phyloP scores from a whole-genome alignment of 92 coral and sea anemone genomes.

The Epizoanthus rinbou region DNA sequence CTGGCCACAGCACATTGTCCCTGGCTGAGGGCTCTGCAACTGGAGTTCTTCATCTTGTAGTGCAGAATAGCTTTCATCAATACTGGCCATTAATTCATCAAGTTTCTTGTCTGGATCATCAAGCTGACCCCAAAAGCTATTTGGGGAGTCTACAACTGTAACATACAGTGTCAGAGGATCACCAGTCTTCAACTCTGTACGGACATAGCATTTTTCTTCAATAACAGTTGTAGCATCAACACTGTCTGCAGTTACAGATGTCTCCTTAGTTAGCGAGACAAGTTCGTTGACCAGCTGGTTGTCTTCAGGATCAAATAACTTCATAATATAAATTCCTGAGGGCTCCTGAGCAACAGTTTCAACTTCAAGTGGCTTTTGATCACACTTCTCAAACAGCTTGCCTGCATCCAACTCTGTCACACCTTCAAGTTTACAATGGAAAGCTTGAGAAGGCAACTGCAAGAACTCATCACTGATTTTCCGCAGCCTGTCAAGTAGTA shows the following conservation, averaged over 20 bases:
- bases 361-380: slow-evolving; percentile 70
- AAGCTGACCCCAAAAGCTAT: slow-evolving; percentile 69
- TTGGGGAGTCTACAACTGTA: slow-evolving; percentile 60
- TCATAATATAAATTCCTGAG: slow-evolving; percentile 49
- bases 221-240: not conserved
- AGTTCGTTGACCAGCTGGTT: slow-evolving; percentile 39
- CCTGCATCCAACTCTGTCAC: slow-evolving; percentile 40
- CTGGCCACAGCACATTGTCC: slow-evolving; percentile 76
- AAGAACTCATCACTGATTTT: slow-evolving; percentile 58
- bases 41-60: slow-evolving; percentile 60
- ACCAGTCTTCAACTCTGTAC: slow-evolving; percentile 37
- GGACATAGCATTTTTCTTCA: slow-evolving; percentile 34
- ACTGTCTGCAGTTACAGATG: not conserved
- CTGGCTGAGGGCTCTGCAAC: slow-evolving; percentile 45
- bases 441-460: slow-evolving; percentile 72
- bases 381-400: slow-evolving; percentile 59
- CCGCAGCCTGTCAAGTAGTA: slow-evolving; percentile 62
- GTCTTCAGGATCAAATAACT: slow-evolving; percentile 58
- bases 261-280: not conserved
- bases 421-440: slow-evolving; percentile 62
- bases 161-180: slow-evolving; percentile 41
- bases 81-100: slow-evolving; percentile 47
- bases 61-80: slow-evolving; percentile 54
- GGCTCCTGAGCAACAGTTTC: slow-evolving; percentile 50
- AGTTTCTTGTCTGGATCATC: slow-evolving; percentile 46